Base-by-base conservation (phyloP, 2,888 invertebrate genomes). In the Lasioglossum villosulum region DNA sequence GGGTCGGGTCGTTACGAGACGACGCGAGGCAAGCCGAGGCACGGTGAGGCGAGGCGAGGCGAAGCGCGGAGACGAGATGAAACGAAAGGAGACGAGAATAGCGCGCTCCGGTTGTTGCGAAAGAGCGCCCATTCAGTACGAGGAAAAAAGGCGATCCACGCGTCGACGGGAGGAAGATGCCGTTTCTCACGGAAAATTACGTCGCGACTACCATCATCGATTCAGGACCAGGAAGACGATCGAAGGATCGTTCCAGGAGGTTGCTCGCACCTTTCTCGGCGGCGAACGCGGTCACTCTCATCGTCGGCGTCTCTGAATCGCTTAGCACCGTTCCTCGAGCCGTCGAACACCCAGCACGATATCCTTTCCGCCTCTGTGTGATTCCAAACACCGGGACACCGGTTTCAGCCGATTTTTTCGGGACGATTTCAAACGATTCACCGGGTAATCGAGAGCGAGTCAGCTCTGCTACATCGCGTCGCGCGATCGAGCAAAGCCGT, bases 231-330 rank as follows among this genome's bases (percentile, higher is more conserved):
- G 66, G 8, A 66, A 34, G 19, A 30, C 27, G 63, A 6, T n/a
- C n/a, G 1, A 42, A 27, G 59, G 59, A 63, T 59, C 27, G 27
- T 14, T 59, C 27, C 14, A 27, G 27, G 27, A n/a, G 23, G 10
- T 0, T 37, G 37, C 63, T 74, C 39, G 48, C 72, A 75, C 56
- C 59, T 30, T 37, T 59, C n/a, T 30, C 39, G 48, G 39, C 66
- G 37, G 23, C 23, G 52, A 82, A 72, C 56, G 37, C 68, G 74
- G 78, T 74, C 82, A 78, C 30, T 74, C 74, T 52, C 59, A 68
- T 59, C 59, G 39, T 68, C 59, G 27, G 10, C 39, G 75, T 75
- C 59, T 19, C 37, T 4, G 37, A 6, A 30, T 63, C 59, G 16
- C 14, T 56, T 27, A 14, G 23, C 48, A 52, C 48, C 48, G 48